Evolutionary conservation across 2,888 invertebrate species (phyloP).

Genomic region (Dione vanillae): DNA sequence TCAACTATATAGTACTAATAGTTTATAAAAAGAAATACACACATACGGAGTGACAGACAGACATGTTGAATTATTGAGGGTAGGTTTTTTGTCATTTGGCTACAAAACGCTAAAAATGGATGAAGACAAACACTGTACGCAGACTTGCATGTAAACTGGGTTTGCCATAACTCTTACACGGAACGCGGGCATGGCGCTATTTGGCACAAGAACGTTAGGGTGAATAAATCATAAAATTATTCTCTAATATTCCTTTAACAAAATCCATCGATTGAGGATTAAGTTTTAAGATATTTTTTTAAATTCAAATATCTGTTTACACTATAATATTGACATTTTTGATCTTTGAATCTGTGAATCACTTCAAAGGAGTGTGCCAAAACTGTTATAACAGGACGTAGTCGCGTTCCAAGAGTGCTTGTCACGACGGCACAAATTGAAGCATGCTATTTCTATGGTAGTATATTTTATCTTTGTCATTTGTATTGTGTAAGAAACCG

Average conservation of each 20-base stretch:
- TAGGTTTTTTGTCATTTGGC: too few relatives aligned
- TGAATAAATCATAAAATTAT: constrained; percentile 34
- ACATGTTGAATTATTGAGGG: too few relatives aligned
- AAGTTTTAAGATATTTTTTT: too few relatives aligned
- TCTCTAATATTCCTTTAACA: constrained; percentile 24
- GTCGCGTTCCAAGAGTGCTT: constrained; percentile 38
- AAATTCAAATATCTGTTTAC: too few relatives aligned
- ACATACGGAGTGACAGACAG: too few relatives aligned
- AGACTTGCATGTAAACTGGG: constrained; percentile 29
- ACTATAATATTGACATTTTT: too few relatives aligned
- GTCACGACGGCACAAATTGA: constrained; percentile 37
- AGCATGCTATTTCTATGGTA: constrained; percentile 39
- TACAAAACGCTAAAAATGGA: too few relatives aligned
- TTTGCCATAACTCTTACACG: constrained; percentile 26
- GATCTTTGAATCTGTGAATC: background rate
- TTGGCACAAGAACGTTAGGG: constrained; percentile 29
- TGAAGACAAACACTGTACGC: constrained; percentile 27
- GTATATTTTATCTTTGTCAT: constrained; percentile 42
- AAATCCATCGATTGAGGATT: background rate
- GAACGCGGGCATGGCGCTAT: constrained; percentile 30
- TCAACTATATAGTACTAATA: too few relatives aligned
- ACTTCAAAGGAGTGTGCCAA: constrained; percentile 9
- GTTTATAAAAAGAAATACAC: too few relatives aligned
- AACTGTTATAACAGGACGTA: constrained; percentile 36
- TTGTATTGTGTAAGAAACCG: constrained; percentile 36